Evolutionary conservation across 2,888 invertebrate species (phyloP).

Genomic region (Cylindroiulus punctatus): DNA sequence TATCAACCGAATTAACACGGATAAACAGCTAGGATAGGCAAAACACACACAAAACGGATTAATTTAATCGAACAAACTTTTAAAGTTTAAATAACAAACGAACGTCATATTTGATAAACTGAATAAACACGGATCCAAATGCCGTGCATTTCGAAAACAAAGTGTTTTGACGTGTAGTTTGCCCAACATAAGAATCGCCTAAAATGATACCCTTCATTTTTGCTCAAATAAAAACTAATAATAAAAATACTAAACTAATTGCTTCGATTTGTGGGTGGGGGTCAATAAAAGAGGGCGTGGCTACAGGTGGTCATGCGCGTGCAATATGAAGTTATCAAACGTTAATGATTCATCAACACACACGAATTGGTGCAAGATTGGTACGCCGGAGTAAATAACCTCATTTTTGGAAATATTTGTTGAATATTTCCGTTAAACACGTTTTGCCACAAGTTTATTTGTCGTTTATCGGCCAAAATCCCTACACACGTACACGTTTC

Average conservation of each 20-base stretch:
- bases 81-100: background rate
- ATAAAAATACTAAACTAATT: too few species aligned
- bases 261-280: too few species aligned
- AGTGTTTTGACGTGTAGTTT: background rate
- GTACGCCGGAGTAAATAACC: background rate
- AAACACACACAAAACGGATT: slow-evolving; percentile 21
- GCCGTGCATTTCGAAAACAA: background rate
- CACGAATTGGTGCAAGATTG: slow-evolving; percentile 22
- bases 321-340: background rate
- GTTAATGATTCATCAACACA: background rate
- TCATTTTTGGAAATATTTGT: slow-evolving; percentile 1
- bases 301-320: background rate
- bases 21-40: slow-evolving; percentile 1
- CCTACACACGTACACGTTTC: background rate
- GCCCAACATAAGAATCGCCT: too few species aligned
- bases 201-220: too few species aligned
- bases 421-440: slow-evolving; percentile 10
- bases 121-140: background rate
- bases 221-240: background rate
- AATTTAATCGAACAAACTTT: background rate
- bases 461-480: slow-evolving; percentile 25
- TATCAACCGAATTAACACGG: background rate
- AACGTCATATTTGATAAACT: background rate
- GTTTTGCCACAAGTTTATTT: background rate
- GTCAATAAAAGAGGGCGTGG: background rate